A percentile compares a stretch with the other conserved stretches of the same genome.
phyloP scores from a whole-genome alignment of 2,888 invertebrate species.

The Lochmaea crataegi region DNA sequence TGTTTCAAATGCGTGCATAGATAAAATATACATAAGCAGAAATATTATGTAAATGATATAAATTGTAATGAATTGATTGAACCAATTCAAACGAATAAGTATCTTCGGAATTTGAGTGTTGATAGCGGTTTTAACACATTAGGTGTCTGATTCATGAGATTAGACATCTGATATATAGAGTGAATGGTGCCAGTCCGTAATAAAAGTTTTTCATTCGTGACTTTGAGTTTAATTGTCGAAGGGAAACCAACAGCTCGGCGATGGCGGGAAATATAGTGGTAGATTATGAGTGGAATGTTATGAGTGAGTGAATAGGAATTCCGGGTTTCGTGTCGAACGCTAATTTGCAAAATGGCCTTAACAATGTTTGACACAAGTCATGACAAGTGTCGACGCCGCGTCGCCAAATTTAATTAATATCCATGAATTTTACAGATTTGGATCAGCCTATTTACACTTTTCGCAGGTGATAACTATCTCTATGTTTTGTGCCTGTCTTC shows the following conservation, averaged over 20 bases:
- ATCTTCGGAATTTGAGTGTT: constrained; percentile 11
- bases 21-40: neutral
- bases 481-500: too few relatives aligned
- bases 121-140: constrained; percentile 24
- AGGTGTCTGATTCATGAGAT: constrained; percentile 27
- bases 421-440: constrained; percentile 38
- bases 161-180: constrained; percentile 27
- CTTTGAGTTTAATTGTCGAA: constrained; percentile 37
- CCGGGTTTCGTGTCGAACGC: constrained; percentile 50
- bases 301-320: constrained; percentile 46
- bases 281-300: constrained; percentile 43
- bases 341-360: constrained; percentile 56
- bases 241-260: constrained; percentile 24
- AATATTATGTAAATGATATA: neutral
- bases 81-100: constrained; percentile 1
- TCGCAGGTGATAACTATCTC: neutral
- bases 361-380: constrained; percentile 60
- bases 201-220: constrained; percentile 37
- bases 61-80: constrained; percentile 12
- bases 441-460: constrained; percentile 10
- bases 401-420: constrained; percentile 60
- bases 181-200: constrained; percentile 33
- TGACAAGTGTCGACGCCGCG: constrained; percentile 58
- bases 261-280: constrained; percentile 35
- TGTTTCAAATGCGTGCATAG: neutral